A percentile compares a stretch with the other conserved stretches of the same genome.
Conservation (phyloP, 1,140 invertebrate genomes). For the Cyclina sinensis region DNA sequence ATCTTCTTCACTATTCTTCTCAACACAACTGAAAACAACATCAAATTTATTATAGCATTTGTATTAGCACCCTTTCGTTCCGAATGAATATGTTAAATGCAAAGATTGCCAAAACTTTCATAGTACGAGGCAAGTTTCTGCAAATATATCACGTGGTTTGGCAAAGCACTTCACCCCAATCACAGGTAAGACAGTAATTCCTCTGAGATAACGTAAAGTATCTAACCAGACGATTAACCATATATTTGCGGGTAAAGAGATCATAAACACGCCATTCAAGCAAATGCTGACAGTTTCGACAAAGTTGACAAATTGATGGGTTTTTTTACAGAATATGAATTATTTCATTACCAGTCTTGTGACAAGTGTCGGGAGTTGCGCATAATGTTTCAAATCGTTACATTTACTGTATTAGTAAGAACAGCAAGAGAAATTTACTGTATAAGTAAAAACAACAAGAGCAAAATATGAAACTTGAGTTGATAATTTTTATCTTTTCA, state of each 20-base stretch:
- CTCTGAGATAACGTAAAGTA: neutral
- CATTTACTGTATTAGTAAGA: too few relatives aligned
- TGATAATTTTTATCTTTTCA: too few relatives aligned
- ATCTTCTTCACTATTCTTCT: neutral
- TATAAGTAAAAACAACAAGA: too few relatives aligned
- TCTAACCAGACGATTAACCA: neutral
- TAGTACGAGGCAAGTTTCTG: neutral
- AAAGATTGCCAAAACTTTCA: constrained; percentile 30
- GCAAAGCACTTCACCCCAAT: neutral
- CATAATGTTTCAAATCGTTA: too few relatives aligned
- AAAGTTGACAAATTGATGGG: constrained; percentile 12
- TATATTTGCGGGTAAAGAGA: constrained; percentile 10
- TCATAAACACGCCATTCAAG: neutral
- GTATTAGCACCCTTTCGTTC: too few relatives aligned
- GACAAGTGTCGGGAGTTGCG: too few relatives aligned
- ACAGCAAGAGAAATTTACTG: too few relatives aligned
- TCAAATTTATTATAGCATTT: too few relatives aligned
- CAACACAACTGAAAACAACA: too few relatives aligned
- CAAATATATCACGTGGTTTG: neutral
- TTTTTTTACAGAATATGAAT: neutral
- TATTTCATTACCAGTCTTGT: neutral
- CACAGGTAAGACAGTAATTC: neutral
- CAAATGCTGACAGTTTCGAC: neutral
- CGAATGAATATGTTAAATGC: neutral
- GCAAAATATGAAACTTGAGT: too few relatives aligned